These are phyloP conservation scores for Oikopleura dioica DNA, from an alignment of 23 tunicate species.

Conservation along the genomic window DNA sequence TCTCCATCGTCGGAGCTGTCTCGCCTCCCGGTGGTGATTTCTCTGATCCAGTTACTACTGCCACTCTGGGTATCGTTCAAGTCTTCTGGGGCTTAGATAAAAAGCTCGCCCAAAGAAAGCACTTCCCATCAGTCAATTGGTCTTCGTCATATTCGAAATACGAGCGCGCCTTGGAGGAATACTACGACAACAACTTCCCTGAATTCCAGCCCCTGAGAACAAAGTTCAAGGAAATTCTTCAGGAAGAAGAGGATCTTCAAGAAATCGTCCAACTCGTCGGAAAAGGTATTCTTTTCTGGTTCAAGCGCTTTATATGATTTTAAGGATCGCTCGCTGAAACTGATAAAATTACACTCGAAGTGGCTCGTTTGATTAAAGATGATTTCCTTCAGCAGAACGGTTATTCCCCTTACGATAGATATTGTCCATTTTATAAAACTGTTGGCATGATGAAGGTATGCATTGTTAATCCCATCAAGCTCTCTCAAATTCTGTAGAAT, in stretches of 20 bases:
- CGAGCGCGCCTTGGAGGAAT: conserved; percentile 69
- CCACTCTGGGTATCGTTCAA: conserved; percentile 95
- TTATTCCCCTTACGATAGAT: conserved; percentile 73
- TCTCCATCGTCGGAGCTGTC: conserved; percentile 94
- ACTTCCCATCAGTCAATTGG: conserved; percentile 98
- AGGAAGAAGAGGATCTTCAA: conserved; percentile 85
- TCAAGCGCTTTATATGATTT: background rate
- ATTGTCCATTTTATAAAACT: conserved; percentile 94
- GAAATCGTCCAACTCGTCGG: conserved; percentile 97
- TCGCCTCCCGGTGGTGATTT: conserved; percentile 99
- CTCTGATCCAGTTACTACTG: conserved; percentile 96
- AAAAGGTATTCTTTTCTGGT: conserved; percentile 23
- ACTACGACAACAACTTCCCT: conserved; percentile 61
- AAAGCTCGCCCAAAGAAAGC: conserved; percentile 84
- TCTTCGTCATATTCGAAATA: conserved; percentile 79
- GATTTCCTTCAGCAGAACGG: conserved; percentile 86
- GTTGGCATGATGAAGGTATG: conserved; percentile 42
- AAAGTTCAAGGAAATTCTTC: conserved; percentile 59
- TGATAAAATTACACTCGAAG: conserved; percentile 89
- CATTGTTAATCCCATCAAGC: background rate
- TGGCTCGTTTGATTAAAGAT: conserved; percentile 68
- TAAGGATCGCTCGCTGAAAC: conserved; percentile 82
- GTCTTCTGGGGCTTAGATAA: conserved; percentile 98
- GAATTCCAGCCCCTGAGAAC: conserved; percentile 73
- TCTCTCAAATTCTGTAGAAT: conserved; percentile 17